Evolutionary conservation across 1,140 invertebrate genomes (phyloP), one percentile per base, ranked within the genome.

Genomic region (Varroa destructor): DNA sequence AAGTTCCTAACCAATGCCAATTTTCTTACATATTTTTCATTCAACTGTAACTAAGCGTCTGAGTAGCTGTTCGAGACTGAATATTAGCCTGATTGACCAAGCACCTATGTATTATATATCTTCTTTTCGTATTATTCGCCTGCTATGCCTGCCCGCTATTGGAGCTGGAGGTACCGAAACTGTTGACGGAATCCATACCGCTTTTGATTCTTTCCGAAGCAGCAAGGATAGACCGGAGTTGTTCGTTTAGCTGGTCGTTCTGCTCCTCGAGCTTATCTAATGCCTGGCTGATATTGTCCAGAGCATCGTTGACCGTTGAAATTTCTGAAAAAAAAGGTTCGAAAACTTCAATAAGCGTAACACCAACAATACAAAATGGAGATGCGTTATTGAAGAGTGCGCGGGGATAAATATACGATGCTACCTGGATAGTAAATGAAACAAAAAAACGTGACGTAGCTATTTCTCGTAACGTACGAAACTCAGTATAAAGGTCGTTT

Each of bases 161-260:
- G 46, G 46, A 51, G 8, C 46, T 51, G 46, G 46, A 51, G 46
- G 46, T 51, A 8, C 46, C 46, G 46, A 51, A 51, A 51, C 8
- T 51, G 46, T 51, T 51, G 46, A 51, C 46, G 8, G 46, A 51
- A 8, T 51, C 46, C 46, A 51, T 51, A 5, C 46, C 46, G 8
- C 46, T 51, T 40, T 37, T n/a, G 37, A 67, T 67, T 40, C 61
- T 40, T 37, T 40, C 40, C 2, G 61, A 67, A 40, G 61, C 61
- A 40, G 14, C 61, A 4, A 67, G 46, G 40, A 67, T 67, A 12
- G 61, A 67, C 36, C 61, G 14, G 12, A 67, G 61, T 37, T 67
- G 61, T 67, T 67, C 61, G 61, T 67, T 67, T 12, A 67, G 61
- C 36, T 67, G 61, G 61, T 67, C 61, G 37, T 67, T 67, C 37